Conservation (phyloP, 2,888 invertebrate genomes). For the Ophion costatus region DNA sequence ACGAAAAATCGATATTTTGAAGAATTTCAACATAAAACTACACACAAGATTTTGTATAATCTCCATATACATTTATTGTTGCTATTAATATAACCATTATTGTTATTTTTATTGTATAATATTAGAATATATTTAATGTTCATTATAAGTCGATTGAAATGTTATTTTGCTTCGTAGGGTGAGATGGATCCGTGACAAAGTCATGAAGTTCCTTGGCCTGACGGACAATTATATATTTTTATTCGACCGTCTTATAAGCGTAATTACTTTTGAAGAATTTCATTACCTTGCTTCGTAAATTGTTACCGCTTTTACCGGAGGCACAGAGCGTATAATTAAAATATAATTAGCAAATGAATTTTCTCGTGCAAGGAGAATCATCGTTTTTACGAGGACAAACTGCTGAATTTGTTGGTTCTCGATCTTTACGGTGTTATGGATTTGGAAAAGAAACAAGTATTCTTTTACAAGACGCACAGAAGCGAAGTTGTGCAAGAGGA, state of each 20-base stretch:
- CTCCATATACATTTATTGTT: too few species aligned
- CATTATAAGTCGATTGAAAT: neutral
- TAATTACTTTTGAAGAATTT: constrained; percentile 68
- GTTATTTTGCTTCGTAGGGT: constrained; percentile 82
- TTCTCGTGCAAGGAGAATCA: constrained; percentile 80
- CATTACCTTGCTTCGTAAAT: neutral
- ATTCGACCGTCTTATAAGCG: constrained; percentile 78
- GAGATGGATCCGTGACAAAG: constrained; percentile 89
- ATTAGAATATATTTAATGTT: neutral
- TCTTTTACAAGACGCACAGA: constrained; percentile 88
- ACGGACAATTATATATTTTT: constrained; percentile 72
- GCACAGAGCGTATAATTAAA: neutral
- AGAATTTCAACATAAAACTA: too few species aligned
- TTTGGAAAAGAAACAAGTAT: constrained; percentile 87
- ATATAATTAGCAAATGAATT: constrained; percentile 18
- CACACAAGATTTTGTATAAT: too few species aligned
- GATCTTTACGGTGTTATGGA: constrained; percentile 83
- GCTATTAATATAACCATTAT: neutral
- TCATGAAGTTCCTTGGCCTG: constrained; percentile 86
- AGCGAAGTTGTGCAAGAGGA: constrained; percentile 91
- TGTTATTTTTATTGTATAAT: constrained; percentile 36
- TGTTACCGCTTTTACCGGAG: neutral
- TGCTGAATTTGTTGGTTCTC: constrained; percentile 85
- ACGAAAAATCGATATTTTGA: too few species aligned
- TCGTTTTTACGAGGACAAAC: constrained; percentile 84